A percentile compares a stretch with the other conserved stretches of the same genome.
Conservation (phyloP, 2,888 invertebrate genomes). For the Drosophila tanythrix region DNA sequence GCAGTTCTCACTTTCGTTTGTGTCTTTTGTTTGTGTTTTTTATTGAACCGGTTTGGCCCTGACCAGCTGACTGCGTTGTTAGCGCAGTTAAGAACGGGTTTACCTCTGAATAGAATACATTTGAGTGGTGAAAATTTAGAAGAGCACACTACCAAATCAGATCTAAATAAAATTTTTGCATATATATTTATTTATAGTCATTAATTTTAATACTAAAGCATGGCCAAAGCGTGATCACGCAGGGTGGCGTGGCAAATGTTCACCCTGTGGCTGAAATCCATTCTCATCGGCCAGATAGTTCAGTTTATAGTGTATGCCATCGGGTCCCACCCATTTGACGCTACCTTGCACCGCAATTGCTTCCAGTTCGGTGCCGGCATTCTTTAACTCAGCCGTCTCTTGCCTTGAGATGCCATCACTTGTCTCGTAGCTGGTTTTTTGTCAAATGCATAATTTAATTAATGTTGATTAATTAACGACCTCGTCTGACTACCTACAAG, state of each 20-base stretch:
- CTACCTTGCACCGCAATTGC: constrained; percentile 84
- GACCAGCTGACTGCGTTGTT: constrained; percentile 52
- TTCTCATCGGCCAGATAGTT: constrained; percentile 82
- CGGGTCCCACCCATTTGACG: constrained; percentile 86
- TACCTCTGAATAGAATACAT: constrained; percentile 51
- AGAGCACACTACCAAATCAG: constrained; percentile 17
- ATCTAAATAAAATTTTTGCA: constrained; percentile 17
- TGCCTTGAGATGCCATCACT: constrained; percentile 83
- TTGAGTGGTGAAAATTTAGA: constrained; percentile 56
- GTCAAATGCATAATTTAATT: background rate
- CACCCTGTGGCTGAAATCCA: constrained; percentile 79
- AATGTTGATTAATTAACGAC: background rate
- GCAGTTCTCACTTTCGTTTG: constrained; percentile 69
- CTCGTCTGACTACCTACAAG: constrained; percentile 83
- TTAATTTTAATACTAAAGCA: constrained; percentile 14
- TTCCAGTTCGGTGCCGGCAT: constrained; percentile 76
- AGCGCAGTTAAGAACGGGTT: constrained; percentile 20
- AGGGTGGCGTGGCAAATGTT: constrained; percentile 70
- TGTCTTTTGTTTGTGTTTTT: constrained; percentile 7
- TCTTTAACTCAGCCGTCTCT: constrained; percentile 82
- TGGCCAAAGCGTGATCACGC: constrained; percentile 42
- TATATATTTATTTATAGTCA: background rate
- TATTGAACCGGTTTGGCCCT: constrained; percentile 57
- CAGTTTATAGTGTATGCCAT: constrained; percentile 86
- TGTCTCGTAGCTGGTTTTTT: constrained; percentile 77